Evolutionary conservation across 1,140 invertebrate genomes (phyloP).

Genomic region (Melitaea cinxia): DNA sequence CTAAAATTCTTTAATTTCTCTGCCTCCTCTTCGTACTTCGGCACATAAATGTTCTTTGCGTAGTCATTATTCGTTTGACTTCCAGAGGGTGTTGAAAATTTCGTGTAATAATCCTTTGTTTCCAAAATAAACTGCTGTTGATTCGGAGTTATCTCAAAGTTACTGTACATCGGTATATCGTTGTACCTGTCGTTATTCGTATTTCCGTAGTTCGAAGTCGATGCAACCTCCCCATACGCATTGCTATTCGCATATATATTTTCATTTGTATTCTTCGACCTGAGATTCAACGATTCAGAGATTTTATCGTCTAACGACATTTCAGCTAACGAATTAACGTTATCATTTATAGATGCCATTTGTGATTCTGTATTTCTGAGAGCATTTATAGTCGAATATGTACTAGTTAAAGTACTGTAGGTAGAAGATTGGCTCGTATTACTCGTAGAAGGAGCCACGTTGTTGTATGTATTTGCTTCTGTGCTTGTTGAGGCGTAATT

Average conservation of each 20-base stretch:
- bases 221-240: slow-evolving; percentile 33
- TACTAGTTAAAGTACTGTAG: slow-evolving; percentile 46
- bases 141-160: slow-evolving; percentile 62
- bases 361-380: slow-evolving; percentile 32
- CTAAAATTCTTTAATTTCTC: slow-evolving; percentile 70
- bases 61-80: slow-evolving; percentile 55
- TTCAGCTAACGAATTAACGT: slow-evolving; percentile 48
- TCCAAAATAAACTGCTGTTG: slow-evolving; percentile 60
- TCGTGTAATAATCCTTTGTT: slow-evolving; percentile 74
- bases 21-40: slow-evolving; percentile 61
- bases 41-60: slow-evolving; percentile 73
- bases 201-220: slow-evolving; percentile 35
- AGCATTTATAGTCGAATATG: slow-evolving; percentile 47
- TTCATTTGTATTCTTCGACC: slow-evolving; percentile 69
- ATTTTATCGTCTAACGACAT: slow-evolving; percentile 76
- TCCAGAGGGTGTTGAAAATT: slow-evolving; percentile 59
- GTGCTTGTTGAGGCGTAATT: slow-evolving; percentile 34
- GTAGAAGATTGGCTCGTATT: slow-evolving; percentile 28
- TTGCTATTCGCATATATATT: slow-evolving; percentile 56
- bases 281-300: slow-evolving; percentile 74
- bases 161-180: slow-evolving; percentile 65
- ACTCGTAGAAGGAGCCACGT: slow-evolving; percentile 30
- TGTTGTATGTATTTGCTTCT: slow-evolving; percentile 44
- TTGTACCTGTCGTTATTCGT: slow-evolving; percentile 38
- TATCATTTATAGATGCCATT: slow-evolving; percentile 28